phyloP scores from a whole-genome alignment of 2,113 vertebrate genomes.

The Pterocles gutturalis region DNA sequence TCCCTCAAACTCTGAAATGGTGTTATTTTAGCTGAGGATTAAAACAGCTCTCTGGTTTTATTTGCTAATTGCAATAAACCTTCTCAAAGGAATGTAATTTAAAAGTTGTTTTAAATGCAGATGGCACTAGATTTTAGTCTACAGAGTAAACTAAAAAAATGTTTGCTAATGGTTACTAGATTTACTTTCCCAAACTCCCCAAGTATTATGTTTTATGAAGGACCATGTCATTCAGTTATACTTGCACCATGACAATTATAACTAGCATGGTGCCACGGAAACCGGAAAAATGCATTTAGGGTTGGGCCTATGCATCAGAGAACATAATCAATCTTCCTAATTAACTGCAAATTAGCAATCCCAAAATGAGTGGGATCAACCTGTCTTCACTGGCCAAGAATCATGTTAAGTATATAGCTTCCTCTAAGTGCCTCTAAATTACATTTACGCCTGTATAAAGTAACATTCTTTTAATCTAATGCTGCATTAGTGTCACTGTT shows the following conservation, averaged over 20 bases:
- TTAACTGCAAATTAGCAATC: conserved; percentile 95
- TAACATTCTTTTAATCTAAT: conserved; percentile 85
- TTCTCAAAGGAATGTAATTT: conserved; percentile 54
- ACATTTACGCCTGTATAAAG: conserved; percentile 80
- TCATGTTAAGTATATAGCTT: conserved; percentile 80
- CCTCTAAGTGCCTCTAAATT: conserved; percentile 85
- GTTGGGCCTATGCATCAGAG: conserved; percentile 86
- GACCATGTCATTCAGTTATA: conserved; percentile 48
- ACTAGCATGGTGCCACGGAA: conserved; percentile 83
- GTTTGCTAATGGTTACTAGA: conserved; percentile 41
- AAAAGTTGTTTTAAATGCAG: conserved; percentile 57
- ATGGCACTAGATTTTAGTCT: conserved; percentile 24
- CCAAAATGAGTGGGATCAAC: conserved; percentile 96
- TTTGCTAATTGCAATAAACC: conserved; percentile 54
- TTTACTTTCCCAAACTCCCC: conserved; percentile 56
- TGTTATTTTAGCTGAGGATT: conserved; percentile 52
- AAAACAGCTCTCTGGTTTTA: conserved; percentile 42
- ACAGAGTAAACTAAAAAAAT: conserved; percentile 25
- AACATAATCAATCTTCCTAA: conserved; percentile 96
- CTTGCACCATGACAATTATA: conserved; percentile 77
- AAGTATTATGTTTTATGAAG: conserved; percentile 42
- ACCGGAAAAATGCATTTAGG: conserved; percentile 88
- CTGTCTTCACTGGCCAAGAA: conserved; percentile 88
- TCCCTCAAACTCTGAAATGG: conserved; percentile 12
- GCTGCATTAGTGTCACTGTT: conserved; percentile 82